phyloP scores from a whole-genome alignment of 2,113 vertebrate genomes.

The Cervus canadensis region DNA sequence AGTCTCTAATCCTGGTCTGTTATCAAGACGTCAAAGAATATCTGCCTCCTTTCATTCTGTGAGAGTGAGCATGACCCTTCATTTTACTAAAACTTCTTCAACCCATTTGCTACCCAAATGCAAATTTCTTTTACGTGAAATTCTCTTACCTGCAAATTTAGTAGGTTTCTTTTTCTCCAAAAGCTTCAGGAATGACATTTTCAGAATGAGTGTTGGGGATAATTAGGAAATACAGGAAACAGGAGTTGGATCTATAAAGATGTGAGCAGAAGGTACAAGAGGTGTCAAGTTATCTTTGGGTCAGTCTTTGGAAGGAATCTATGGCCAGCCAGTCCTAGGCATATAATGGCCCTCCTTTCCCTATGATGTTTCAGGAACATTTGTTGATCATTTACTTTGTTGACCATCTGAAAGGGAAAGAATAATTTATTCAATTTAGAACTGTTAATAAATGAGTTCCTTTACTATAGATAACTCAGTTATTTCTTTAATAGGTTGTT shows the following conservation, averaged over 20 bases:
- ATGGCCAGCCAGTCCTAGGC: background rate
- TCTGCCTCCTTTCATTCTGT: background rate
- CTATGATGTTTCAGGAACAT: fast-evolving
- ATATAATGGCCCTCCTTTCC: fast-evolving
- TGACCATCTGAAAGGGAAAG: background rate
- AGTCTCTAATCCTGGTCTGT: background rate
- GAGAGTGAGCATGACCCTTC: background rate
- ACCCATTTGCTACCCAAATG: background rate
- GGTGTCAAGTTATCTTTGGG: background rate
- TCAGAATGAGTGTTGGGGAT: background rate
- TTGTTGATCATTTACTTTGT: background rate
- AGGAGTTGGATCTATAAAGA: background rate
- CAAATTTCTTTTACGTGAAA: background rate
- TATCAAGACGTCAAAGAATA: background rate
- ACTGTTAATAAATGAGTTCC: background rate
- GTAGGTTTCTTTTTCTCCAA: background rate
- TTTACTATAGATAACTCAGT: background rate
- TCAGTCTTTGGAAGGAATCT: background rate
- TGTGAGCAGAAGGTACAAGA: background rate
- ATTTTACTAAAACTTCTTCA: background rate
- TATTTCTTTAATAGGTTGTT: background rate
- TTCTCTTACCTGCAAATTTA: background rate
- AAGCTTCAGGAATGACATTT: background rate
- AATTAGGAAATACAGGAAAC: background rate
- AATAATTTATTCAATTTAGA: background rate